Conservation (phyloP, 2,797 vertebrate genomes). For the Clarias fuscus region DNA sequence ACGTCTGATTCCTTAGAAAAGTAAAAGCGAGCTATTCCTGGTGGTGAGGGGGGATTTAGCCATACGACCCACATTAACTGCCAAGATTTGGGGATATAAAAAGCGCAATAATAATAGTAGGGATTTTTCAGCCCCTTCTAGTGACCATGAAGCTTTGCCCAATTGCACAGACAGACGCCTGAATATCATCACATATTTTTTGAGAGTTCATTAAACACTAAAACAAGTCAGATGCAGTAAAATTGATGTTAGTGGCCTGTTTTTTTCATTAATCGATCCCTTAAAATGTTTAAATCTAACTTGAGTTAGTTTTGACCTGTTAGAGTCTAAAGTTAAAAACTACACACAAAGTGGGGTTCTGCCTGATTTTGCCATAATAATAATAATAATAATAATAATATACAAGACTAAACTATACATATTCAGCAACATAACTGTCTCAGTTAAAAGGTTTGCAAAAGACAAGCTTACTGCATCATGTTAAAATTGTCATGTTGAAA, state of each 20-base stretch:
- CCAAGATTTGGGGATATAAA: neutral
- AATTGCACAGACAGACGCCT: neutral
- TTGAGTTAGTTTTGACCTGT: neutral
- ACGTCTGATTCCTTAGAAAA: too few relatives aligned
- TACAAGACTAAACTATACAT: neutral
- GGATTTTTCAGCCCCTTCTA: too few relatives aligned
- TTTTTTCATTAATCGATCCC: neutral
- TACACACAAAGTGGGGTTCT: neutral
- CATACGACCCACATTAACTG: too few relatives aligned
- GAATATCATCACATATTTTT: neutral
- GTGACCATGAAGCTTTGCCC: neutral
- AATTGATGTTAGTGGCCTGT: neutral
- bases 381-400: neutral
- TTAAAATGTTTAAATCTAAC: neutral
- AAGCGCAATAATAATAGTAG: too few relatives aligned
- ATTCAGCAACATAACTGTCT: neutral
- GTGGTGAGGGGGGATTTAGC: too few relatives aligned
- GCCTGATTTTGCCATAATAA: neutral
- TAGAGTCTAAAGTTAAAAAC: neutral
- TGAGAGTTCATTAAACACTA: neutral
- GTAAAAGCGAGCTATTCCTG: too few relatives aligned
- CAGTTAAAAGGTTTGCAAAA: neutral
- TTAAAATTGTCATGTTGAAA: neutral
- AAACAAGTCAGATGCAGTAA: neutral
- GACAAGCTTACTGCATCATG: neutral